Evolutionary conservation across 2,797 vertebrate species (phyloP).

Genomic region (Typhlichthys subterraneus): DNA sequence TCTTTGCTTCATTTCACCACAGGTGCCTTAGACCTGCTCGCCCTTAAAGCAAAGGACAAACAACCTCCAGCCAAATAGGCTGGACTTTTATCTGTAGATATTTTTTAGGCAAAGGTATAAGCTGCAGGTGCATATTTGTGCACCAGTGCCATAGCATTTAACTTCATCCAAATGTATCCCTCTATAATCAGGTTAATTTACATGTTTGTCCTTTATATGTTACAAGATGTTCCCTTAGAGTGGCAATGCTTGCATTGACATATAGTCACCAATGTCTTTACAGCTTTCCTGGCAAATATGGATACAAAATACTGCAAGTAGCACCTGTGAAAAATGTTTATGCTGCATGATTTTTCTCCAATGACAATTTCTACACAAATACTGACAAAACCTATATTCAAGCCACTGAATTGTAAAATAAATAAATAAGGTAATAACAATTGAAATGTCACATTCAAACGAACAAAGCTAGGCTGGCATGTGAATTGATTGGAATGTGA

Average conservation of each 20-base stretch:
- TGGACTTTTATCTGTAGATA: not conserved
- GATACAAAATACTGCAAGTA: slow-evolving; percentile 15
- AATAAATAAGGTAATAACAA: slow-evolving; percentile 44
- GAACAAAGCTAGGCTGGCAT: slow-evolving; percentile 61
- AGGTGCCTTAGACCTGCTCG: slow-evolving; percentile 31
- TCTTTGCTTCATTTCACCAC: slow-evolving; percentile 60
- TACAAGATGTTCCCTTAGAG: slow-evolving; percentile 17
- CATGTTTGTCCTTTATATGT: slow-evolving; percentile 12
- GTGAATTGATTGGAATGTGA: slow-evolving; percentile 13
- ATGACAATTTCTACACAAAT: slow-evolving; percentile 35
- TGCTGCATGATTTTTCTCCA: slow-evolving; percentile 40
- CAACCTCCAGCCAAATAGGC: slow-evolving; percentile 8
- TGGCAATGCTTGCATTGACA: slow-evolving; percentile 33
- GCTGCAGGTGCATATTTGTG: slow-evolving; percentile 24
- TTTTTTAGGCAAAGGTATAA: not conserved
- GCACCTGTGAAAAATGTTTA: slow-evolving; percentile 25
- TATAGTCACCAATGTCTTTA: slow-evolving; percentile 3
- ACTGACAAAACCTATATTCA: slow-evolving; percentile 65
- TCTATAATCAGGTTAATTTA: slow-evolving; percentile 4
- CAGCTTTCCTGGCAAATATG: slow-evolving; percentile 36
- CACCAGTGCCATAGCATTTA: slow-evolving; percentile 4
- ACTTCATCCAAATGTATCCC: not conserved
- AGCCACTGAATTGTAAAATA: slow-evolving; percentile 50
- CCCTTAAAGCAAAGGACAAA: slow-evolving; percentile 15
- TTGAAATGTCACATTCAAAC: slow-evolving; percentile 73